Evolutionary conservation across 2,113 vertebrate species (phyloP), one percentile per base, ranked within the genome.

Genomic region (Tretioscincus oriximinensis): DNA sequence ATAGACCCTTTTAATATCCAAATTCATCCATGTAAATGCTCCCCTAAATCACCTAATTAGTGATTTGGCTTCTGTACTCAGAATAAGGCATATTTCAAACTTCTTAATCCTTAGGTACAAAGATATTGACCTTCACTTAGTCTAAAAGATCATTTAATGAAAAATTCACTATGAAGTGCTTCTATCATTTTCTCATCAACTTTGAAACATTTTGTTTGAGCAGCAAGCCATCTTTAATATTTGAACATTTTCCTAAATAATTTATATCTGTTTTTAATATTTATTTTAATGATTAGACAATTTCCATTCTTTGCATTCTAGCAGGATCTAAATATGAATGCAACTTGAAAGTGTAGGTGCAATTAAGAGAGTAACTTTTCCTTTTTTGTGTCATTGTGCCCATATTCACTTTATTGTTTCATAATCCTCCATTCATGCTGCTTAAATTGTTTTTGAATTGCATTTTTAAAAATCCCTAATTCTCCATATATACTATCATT

Each of bases 181-280:
- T 70, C 61, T 12, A 22, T 77, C 63, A 77, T 77, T 65, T 45
- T 77, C 41, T 77, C 41, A 28, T 16, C 12, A 2, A 49, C 41
- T 49, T 41, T 64, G 61, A 77, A 77, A 77, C 61, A 77, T 77
- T 76, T 76, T 65, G 75, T 77, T 66, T 77, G 61, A 76, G 22
- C 28, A 65, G 61, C 8, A 16, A 77, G 35, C 26, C 6, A 10
- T 49, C 75, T 77, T 65, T 28, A 77, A 66, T 65, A 65, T 65
- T 76, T 65, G 10, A 77, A 77, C 41, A 76, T 64, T 49, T 77
- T 29, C 63, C 75, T 77, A 65, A 77, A 65, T 65, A 49, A 77
- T 77, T 65, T 20, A 76, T 64, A 76, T n/a, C 74, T 64, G n/a
- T 21, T 20, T 76, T 76, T 45, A 47, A 76, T 76, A 76, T 76